These are phyloP conservation scores for Threskiornis aethiopicus DNA, from an alignment of 2,797 vertebrate genomes.

Conservation along the genomic window DNA sequence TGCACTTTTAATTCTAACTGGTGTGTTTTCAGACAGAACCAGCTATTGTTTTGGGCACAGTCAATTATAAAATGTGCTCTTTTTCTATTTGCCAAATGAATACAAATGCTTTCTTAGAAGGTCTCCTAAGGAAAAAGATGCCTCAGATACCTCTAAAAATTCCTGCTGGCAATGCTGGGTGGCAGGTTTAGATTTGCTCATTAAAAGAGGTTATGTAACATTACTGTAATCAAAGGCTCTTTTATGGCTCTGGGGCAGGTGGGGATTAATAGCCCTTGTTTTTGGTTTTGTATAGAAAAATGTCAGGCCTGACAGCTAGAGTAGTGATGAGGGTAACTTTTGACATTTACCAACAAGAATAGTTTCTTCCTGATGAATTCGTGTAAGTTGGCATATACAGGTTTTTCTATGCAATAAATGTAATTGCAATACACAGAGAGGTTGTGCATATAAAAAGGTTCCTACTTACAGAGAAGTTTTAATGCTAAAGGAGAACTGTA, in stretches of 20 bases:
- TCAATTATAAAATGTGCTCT: neutral
- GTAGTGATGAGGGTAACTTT: neutral
- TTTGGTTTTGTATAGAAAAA: neutral
- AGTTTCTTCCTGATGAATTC: neutral
- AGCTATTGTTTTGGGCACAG: conserved; percentile 1
- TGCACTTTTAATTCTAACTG: neutral
- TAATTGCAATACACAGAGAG: neutral
- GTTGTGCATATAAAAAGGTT: neutral
- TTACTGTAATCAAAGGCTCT: neutral
- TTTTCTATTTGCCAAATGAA: neutral
- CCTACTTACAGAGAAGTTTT: neutral
- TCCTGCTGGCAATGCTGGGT: neutral
- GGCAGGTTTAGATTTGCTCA: neutral
- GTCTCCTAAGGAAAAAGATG: neutral
- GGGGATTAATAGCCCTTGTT: neutral
- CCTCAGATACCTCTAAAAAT: neutral
- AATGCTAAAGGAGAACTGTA: neutral
- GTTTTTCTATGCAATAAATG: neutral
- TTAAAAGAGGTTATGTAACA: neutral
- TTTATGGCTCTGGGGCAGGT: neutral
- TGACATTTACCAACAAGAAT: neutral
- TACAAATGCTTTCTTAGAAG: neutral
- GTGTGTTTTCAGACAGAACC: neutral
- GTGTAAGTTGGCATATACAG: neutral
- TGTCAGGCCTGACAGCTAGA: neutral